Evolutionary conservation across 2,113 vertebrate genomes (phyloP).

Genomic region (Athene noctua): DNA sequence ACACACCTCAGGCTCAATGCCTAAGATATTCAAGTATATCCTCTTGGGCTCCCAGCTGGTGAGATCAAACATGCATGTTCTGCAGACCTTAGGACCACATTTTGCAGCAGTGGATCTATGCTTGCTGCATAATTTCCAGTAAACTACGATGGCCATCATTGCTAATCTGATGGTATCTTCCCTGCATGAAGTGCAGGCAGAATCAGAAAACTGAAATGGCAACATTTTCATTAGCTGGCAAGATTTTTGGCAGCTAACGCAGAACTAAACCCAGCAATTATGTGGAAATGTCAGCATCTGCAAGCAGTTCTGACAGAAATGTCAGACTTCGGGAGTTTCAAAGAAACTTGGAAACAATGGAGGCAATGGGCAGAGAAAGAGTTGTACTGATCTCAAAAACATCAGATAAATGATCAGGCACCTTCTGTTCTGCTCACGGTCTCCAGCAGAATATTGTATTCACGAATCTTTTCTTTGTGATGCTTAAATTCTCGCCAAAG

Average conservation of each 20-base stretch:
- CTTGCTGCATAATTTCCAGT: background rate
- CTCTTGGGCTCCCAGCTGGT: background rate
- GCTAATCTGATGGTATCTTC: background rate
- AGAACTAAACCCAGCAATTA: background rate
- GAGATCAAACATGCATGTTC: background rate
- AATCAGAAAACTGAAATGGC: background rate
- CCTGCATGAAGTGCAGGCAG: background rate
- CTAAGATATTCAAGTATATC: background rate
- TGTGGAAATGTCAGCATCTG: constrained; percentile 12
- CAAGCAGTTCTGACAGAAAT: background rate
- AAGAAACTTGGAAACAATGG: background rate
- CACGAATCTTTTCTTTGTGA: constrained; percentile 88
- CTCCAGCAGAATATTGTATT: constrained; percentile 91
- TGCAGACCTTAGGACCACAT: background rate
- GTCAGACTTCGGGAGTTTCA: background rate
- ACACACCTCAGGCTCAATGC: background rate
- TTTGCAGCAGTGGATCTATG: background rate
- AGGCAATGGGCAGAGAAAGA: background rate
- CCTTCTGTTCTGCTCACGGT: constrained; percentile 89
- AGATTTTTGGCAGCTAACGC: background rate
- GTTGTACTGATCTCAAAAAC: background rate
- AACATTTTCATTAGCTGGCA: background rate
- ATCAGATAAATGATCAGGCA: constrained; percentile 24
- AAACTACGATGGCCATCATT: background rate
- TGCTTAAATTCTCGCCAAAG: constrained; percentile 91